Evolutionary conservation across 2,797 vertebrate species (phyloP).

Genomic region (Sebastes hubbsi): DNA sequence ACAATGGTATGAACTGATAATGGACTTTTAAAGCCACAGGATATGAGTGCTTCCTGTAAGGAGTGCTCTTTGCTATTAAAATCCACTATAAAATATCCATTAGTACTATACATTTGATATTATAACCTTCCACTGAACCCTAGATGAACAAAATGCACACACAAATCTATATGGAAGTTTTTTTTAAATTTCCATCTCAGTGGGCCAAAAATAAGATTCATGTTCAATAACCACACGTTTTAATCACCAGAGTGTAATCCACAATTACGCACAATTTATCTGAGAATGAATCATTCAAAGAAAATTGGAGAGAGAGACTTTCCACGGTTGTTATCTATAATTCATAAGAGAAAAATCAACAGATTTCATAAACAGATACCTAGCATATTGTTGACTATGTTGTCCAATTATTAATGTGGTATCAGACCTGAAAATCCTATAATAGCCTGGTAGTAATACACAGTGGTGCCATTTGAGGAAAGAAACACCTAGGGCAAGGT

Average conservation of each 20-base stretch:
- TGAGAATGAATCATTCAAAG: conserved; percentile 24
- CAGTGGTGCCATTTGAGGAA: conserved; percentile 19
- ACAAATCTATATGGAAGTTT: background rate
- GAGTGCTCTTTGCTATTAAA: background rate
- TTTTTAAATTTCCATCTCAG: conserved; percentile 1
- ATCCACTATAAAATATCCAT: background rate
- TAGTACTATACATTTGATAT: background rate
- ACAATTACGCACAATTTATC: conserved; percentile 23
- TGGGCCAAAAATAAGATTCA: conserved; percentile 5
- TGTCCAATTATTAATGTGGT: conserved; percentile 49
- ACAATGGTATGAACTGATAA: background rate
- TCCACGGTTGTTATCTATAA: conserved; percentile 36
- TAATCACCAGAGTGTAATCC: conserved; percentile 40
- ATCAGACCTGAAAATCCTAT: conserved; percentile 52
- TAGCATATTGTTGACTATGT: conserved; percentile 36
- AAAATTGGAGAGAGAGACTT: conserved; percentile 33
- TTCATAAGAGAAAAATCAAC: conserved; percentile 44
- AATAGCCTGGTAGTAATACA: conserved; percentile 24
- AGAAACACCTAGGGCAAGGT: conserved; percentile 50
- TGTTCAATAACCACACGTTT: conserved; percentile 21
- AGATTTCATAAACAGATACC: conserved; percentile 51
- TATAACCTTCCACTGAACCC: background rate
- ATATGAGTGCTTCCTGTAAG: background rate
- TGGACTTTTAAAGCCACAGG: background rate
- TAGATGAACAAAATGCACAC: background rate